Evolutionary conservation across 2,797 vertebrate genomes (phyloP).

Genomic region (Sebastes iracundus): DNA sequence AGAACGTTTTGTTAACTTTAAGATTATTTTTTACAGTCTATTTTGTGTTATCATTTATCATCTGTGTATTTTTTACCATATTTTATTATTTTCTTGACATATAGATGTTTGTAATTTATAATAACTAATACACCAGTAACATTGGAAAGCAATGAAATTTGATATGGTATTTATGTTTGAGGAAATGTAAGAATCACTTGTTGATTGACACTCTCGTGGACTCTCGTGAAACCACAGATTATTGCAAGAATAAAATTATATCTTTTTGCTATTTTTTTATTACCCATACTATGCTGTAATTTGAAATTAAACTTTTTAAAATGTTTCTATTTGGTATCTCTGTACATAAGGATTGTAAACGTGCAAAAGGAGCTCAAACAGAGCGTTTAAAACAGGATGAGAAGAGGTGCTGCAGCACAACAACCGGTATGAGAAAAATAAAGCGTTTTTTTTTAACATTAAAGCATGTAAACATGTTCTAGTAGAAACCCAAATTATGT

Average conservation of each 20-base stretch:
- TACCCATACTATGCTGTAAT: constrained; percentile 50
- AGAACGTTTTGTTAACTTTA: neutral
- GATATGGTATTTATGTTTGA: constrained; percentile 79
- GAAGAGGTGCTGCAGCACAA: no score
- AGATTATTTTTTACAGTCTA: constrained; percentile 24
- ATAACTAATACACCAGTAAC: constrained; percentile 50
- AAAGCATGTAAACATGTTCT: no score
- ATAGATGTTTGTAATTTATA: constrained; percentile 74
- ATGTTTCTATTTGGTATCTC: constrained; percentile 25
- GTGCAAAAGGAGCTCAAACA: no score
- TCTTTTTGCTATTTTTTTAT: constrained; percentile 59
- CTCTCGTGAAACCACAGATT: constrained; percentile 60
- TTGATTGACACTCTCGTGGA: constrained; percentile 51
- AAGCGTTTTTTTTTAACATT: no score
- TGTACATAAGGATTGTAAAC: neutral
- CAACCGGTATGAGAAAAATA: no score
- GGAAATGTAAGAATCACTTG: constrained; percentile 50
- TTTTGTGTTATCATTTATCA: constrained; percentile 42
- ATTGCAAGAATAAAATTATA: constrained; percentile 61
- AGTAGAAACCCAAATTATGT: no score
- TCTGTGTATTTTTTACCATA: constrained; percentile 54
- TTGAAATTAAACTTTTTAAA: constrained; percentile 69
- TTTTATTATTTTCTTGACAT: constrained; percentile 45
- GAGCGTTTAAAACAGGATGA: no score
- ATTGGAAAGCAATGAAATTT: constrained; percentile 50